phyloP scores from a whole-genome alignment of 1,140 invertebrate genomes.

The Zaprionus kolodkinae region DNA sequence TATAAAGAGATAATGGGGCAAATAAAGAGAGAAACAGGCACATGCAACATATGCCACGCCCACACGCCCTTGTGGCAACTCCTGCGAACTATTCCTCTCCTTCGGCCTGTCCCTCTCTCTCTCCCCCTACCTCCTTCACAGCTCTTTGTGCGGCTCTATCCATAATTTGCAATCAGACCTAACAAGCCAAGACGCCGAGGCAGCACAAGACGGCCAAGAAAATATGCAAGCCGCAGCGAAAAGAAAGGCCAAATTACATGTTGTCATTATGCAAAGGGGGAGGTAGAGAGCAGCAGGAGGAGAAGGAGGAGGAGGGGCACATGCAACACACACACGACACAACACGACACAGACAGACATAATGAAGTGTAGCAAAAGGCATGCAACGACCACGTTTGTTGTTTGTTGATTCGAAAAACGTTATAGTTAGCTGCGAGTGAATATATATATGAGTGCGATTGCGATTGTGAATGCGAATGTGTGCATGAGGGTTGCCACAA shows the following conservation, averaged over 20 bases:
- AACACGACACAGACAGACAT: conserved; percentile 21
- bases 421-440: conserved; percentile 41
- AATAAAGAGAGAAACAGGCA: background rate
- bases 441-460: conserved; percentile 16
- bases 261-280: conserved; percentile 67
- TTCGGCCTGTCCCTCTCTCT: too few relatives aligned
- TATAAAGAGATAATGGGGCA: conserved; percentile 3
- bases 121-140: background rate
- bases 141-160: conserved; percentile 25
- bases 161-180: conserved; percentile 52
- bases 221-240: conserved; percentile 48
- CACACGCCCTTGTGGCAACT: conserved; percentile 22
- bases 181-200: conserved; percentile 37
- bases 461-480: conserved; percentile 5
- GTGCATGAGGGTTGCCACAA: conserved; percentile 2
- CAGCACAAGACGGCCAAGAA: conserved; percentile 35
- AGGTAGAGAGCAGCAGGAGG: conserved; percentile 7
- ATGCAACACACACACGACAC: conserved; percentile 23
- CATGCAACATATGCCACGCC: conserved; percentile 41
- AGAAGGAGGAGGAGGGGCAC: conserved; percentile 13
- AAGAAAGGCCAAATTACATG: conserved; percentile 79
- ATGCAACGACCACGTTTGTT: conserved; percentile 38
- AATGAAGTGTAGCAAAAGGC: conserved; percentile 70
- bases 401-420: conserved; percentile 58
- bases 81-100: background rate